A percentile compares a stretch with the other conserved stretches of the same genome.
Evolutionary conservation across 2,888 invertebrate genomes (phyloP).

Genomic region (Isoperla grammatica): DNA sequence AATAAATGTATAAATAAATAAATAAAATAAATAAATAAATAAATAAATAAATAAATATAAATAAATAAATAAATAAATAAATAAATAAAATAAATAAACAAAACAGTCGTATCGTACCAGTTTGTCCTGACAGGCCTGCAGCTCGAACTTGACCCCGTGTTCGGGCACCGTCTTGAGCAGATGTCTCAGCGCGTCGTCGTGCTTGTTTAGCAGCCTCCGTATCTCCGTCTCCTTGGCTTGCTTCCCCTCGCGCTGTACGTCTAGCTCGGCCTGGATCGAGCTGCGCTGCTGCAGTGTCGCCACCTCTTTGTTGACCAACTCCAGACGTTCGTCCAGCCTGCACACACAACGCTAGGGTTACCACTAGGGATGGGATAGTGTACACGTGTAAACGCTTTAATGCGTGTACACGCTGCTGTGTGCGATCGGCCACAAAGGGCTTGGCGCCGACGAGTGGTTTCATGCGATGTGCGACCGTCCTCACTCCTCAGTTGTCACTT

Average conservation of each 20-base stretch:
- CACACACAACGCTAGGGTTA: background rate
- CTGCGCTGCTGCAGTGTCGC: conserved; percentile 54
- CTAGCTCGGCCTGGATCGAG: conserved; percentile 56
- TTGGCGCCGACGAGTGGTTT: too few relatives aligned
- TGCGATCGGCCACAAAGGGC: background rate
- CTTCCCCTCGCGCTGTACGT: conserved; percentile 49
- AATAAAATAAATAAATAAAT: too few relatives aligned
- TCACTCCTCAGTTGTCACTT: too few relatives aligned
- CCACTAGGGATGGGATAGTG: too few relatives aligned
- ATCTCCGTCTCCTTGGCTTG: conserved; percentile 28
- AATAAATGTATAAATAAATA: too few relatives aligned
- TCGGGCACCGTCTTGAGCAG: conserved; percentile 59
- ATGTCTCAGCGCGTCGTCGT: conserved; percentile 57
- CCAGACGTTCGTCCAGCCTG: conserved; percentile 43
- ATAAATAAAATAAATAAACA: too few relatives aligned
- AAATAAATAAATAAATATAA: too few relatives aligned
- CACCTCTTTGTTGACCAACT: conserved; percentile 58
- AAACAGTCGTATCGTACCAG: too few relatives aligned
- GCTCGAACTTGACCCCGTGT: conserved; percentile 50
- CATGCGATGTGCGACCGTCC: too few relatives aligned
- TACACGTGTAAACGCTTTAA: background rate
- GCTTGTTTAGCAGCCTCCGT: conserved; percentile 57
- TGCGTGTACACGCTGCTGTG: conserved; percentile 33
- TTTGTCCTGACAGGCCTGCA: conserved; percentile 54
- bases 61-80: too few relatives aligned